phyloP scores from a whole-genome alignment of 2,888 invertebrate genomes.

The Adelognathus sp. region DNA sequence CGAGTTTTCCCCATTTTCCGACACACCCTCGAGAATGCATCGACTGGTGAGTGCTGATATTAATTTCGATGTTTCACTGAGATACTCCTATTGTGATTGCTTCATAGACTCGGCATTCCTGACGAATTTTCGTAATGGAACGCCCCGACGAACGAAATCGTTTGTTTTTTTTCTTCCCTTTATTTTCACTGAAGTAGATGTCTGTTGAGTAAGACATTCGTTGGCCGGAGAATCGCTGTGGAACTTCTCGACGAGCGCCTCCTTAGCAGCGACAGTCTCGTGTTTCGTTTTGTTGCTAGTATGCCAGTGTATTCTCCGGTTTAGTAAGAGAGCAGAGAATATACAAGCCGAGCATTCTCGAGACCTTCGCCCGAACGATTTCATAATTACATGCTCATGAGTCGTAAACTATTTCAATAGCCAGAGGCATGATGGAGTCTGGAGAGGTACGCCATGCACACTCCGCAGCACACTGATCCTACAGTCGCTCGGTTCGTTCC shows the following conservation, averaged over 20 bases:
- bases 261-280: conserved; percentile 21
- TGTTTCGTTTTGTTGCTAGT: conserved; percentile 37
- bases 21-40: conserved; percentile 34
- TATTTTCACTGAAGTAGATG: not conserved
- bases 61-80: conserved; percentile 43
- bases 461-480: conserved; percentile 23
- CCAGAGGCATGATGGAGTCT: conserved; percentile 42
- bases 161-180: not conserved
- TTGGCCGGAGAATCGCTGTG: not conserved
- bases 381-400: conserved; percentile 62
- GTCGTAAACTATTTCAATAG: conserved; percentile 65
- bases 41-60: conserved; percentile 47
- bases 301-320: conserved; percentile 12
- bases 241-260: not conserved
- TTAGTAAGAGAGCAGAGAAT: conserved; percentile 15
- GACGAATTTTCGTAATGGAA: conserved; percentile 51
- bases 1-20: conserved; percentile 35
- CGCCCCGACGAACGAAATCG: conserved; percentile 19
- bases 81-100: conserved; percentile 44
- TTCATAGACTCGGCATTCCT: conserved; percentile 51
- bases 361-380: conserved; percentile 52
- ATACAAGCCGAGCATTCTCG: conserved; percentile 23
- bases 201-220: conserved; percentile 45
- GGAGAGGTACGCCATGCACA: conserved; percentile 42
- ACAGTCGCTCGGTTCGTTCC: conserved; percentile 33